A percentile compares a stretch with the other conserved stretches of the same genome.
phyloP scores from a whole-genome alignment of 2,113 vertebrate species.

The Rutilus rutilus region DNA sequence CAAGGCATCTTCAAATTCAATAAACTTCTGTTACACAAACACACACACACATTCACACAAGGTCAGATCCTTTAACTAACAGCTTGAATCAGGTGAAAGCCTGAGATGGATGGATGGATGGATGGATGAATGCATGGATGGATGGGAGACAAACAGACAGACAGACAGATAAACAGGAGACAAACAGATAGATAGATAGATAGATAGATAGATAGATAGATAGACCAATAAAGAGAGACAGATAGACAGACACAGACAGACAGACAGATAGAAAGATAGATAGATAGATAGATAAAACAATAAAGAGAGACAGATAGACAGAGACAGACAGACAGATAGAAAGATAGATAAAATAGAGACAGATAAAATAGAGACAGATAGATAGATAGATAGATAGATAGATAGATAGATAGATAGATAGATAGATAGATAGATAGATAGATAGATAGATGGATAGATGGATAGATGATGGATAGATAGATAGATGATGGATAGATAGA shows the following conservation, averaged over 20 bases:
- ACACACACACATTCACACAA: neutral
- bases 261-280: no score
- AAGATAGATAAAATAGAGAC: neutral
- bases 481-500: neutral
- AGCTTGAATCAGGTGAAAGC: neutral
- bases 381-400: no score
- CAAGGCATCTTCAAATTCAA: conserved; percentile 97
- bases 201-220: no score
- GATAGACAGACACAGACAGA: no score
- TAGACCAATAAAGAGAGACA: no score
- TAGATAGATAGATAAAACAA: no score
- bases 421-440: no score
- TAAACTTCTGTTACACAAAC: conserved; percentile 87
- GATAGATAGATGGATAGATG: no score
- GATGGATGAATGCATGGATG: neutral
- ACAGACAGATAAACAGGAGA: no score
- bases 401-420: no score
- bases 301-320: no score
- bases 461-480: neutral
- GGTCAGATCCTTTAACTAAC: neutral
- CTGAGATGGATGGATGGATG: neutral
- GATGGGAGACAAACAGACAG: no score
- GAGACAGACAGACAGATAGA: neutral
- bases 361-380: neutral
- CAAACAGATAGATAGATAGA: neutral